Evolutionary conservation across 2,888 invertebrate genomes (phyloP), one percentile per base, ranked within the genome.

Genomic region (Eupithecia pulchellata): DNA sequence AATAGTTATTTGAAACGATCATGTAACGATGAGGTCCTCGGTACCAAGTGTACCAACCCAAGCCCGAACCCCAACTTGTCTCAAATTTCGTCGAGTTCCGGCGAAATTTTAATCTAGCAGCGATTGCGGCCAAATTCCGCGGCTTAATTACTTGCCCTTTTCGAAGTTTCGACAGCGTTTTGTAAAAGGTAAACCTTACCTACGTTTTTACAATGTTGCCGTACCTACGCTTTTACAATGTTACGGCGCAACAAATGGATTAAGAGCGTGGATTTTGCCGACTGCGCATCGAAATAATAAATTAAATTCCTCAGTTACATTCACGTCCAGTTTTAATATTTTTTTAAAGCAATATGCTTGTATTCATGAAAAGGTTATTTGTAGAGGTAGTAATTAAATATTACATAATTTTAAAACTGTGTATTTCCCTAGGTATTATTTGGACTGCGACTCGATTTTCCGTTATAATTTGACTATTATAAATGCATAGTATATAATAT

Each of bases 141-240:
- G 65, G 74, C 75, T 74, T 78, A 76, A 79, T 79, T 78, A 74
- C 72, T 34, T 34, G 61, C 30, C 58, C 30, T 20, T 32, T 14
- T 36, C 39, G 57, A 57, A n/a, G 65, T 36, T 66, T 34, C 36
- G 20, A 57, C 65, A 64, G 34, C 13, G 63, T 63, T 47, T 63
- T 42, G 17, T 25, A 29, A 29, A 63, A 63, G 63, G 25, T 42
- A 34, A 62, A 39, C 29, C 29, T 29, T 20, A 57, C 29, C 27
- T 17, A 60, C 30, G 30, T 60, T 60, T 60, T 32, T 60, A 58
- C 58, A 60, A 30, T 60, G 17, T 60, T 60, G 4, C 58, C 3
- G n/a, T 13, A 11, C 11, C 25, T 25, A 52, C 52, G 52, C 52
- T 52, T 52, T 11, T 52, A 52, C 25, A 52, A 52, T 52, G 11